phyloP scores from a whole-genome alignment of 2,797 vertebrate genomes.

The Pitangus sulphuratus region DNA sequence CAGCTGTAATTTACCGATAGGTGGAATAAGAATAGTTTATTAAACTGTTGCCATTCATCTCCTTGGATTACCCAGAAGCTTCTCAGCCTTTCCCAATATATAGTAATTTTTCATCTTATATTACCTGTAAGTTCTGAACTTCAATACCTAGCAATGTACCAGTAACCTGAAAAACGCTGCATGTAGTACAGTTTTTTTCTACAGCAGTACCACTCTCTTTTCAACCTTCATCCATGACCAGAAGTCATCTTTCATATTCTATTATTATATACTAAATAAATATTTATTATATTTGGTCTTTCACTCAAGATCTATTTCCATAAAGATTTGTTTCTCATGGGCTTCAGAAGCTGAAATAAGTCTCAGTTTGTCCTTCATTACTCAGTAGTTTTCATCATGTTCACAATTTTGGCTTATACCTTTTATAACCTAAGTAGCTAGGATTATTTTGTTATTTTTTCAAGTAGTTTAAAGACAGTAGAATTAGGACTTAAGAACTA shows the following conservation, averaged over 20 bases:
- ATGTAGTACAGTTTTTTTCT: background rate
- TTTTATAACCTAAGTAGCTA: background rate
- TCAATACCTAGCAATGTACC: background rate
- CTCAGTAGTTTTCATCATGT: background rate
- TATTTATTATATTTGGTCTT: background rate
- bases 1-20: background rate
- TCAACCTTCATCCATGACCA: background rate
- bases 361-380: background rate
- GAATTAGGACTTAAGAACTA: background rate
- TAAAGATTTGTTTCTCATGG: background rate
- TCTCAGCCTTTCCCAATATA: background rate
- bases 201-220: background rate
- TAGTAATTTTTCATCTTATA: background rate
- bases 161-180: background rate
- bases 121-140: background rate
- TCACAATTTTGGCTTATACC: background rate
- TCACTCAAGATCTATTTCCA: background rate
- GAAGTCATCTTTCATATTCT: background rate
- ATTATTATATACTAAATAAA: too few relatives aligned
- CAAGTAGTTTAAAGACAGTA: background rate
- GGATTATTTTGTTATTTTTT: background rate
- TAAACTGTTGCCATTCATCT: background rate
- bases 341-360: background rate
- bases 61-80: background rate
- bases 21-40: background rate